phyloP scores from a whole-genome alignment of 2,113 vertebrate genomes.

The Epinephelus lanceolatus region DNA sequence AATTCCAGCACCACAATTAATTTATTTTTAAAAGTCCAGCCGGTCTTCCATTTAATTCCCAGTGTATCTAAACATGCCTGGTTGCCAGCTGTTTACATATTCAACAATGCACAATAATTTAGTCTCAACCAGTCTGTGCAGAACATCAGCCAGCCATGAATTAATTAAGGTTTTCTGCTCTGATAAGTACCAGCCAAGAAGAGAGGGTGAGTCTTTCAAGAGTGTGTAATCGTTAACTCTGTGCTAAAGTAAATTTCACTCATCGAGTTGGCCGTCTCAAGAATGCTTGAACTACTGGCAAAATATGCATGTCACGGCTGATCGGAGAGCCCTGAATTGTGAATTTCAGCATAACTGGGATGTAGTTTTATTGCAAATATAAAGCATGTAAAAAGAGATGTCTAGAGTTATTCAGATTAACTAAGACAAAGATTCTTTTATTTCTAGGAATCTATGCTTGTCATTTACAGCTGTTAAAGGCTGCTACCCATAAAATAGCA shows the following conservation, averaged over 20 bases:
- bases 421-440: background rate
- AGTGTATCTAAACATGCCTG: conserved; percentile 50
- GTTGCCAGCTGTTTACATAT: conserved; percentile 81
- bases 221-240: conserved; percentile 65
- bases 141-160: conserved; percentile 82
- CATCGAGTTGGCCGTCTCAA: conserved; percentile 44
- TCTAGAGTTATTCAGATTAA: background rate
- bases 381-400: background rate
- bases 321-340: conserved; percentile 21
- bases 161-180: conserved; percentile 84
- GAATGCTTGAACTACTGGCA: conserved; percentile 54
- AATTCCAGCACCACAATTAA: conserved; percentile 26
- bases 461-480: conserved; percentile 23
- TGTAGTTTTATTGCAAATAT: conserved; percentile 21
- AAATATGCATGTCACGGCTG: conserved; percentile 50
- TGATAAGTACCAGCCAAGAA: conserved; percentile 79
- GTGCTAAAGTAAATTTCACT: conserved; percentile 70
- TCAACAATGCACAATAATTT: conserved; percentile 79
- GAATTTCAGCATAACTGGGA: conserved; percentile 19
- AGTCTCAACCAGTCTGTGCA: conserved; percentile 72
- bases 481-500: background rate
- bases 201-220: conserved; percentile 63
- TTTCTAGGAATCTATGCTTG: conserved; percentile 9
- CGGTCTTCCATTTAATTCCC: conserved; percentile 60
- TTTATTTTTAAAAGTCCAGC: conserved; percentile 27